Conservation (phyloP, 53 echinoderm and acorn worm species). For the Arbacia lixula region DNA sequence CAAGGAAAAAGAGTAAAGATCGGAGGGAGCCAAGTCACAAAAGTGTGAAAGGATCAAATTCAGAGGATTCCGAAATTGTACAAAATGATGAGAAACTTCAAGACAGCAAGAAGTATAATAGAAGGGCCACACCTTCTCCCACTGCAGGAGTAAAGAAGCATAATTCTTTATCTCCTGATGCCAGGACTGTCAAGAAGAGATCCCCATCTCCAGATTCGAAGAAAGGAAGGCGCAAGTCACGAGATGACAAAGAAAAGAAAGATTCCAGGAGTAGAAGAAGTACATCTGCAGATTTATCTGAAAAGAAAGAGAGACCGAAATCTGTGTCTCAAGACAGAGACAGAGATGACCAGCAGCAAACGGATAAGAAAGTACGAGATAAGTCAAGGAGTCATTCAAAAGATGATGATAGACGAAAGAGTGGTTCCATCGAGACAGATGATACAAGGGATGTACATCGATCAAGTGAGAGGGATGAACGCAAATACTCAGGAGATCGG, state of each 20-base stretch:
- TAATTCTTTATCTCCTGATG: too few relatives aligned
- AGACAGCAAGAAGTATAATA: constrained; percentile 12
- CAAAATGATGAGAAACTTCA: neutral
- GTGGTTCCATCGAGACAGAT: constrained; percentile 16
- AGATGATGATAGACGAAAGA: constrained; percentile 33
- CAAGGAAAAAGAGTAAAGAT: neutral
- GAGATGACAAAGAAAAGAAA: constrained; percentile 4
- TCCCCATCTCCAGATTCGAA: neutral
- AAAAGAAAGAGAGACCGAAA: constrained; percentile 32
- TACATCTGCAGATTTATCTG: constrained; percentile 1
- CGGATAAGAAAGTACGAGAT: neutral
- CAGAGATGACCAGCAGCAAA: neutral
- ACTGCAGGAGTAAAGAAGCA: neutral
- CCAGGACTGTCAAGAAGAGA: too few relatives aligned
- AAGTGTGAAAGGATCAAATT: neutral
- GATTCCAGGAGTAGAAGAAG: constrained; percentile 8
- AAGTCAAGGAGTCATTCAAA: neutral
- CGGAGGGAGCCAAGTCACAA: neutral
- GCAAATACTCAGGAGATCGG: neutral
- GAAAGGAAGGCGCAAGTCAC: neutral
- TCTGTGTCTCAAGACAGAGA: constrained; percentile 7
- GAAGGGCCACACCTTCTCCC: neutral
- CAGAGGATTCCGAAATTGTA: neutral
- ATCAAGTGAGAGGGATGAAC: constrained; percentile 7
- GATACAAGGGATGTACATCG: neutral